These are phyloP conservation scores for Peucedramus taeniatus DNA, from an alignment of 2,113 vertebrate species.

Conservation along the genomic window DNA sequence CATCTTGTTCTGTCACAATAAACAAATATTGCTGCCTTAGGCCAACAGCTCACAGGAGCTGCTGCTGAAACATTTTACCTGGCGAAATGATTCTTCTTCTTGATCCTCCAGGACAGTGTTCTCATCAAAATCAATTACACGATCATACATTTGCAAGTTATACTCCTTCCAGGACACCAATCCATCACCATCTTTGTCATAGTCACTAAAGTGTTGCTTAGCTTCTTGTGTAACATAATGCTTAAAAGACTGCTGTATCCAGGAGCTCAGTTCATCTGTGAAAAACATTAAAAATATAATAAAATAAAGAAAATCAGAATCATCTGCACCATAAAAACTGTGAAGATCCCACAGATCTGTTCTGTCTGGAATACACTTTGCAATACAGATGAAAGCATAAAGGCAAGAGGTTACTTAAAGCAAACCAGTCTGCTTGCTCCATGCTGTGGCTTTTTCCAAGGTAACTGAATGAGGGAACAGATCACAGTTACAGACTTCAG, in stretches of 20 bases:
- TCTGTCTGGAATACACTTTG: background rate
- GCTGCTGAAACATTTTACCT: conserved; percentile 72
- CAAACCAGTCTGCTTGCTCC: background rate
- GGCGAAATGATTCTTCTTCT: conserved; percentile 90
- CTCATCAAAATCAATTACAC: conserved; percentile 83
- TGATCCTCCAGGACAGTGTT: conserved; percentile 77
- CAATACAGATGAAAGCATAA: background rate
- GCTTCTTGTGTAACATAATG: conserved; percentile 91
- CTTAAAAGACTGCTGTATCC: conserved; percentile 94
- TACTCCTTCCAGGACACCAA: conserved; percentile 91
- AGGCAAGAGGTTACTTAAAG: background rate
- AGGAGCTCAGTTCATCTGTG: conserved; percentile 88
- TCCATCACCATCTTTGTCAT: conserved; percentile 83
- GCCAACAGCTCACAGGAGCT: background rate
- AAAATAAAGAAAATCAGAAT: background rate
- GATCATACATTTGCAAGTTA: conserved; percentile 84
- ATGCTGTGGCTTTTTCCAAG: background rate
- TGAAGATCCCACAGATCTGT: background rate
- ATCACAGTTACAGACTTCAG: background rate
- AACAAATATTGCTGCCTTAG: background rate
- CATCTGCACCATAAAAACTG: background rate
- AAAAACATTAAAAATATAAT: background rate
- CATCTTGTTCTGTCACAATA: background rate
- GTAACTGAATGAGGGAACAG: background rate
- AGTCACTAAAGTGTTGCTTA: conserved; percentile 84